Evolutionary conservation across 2,113 vertebrate species (phyloP).

Genomic region (Nothobranchius furzeri): DNA sequence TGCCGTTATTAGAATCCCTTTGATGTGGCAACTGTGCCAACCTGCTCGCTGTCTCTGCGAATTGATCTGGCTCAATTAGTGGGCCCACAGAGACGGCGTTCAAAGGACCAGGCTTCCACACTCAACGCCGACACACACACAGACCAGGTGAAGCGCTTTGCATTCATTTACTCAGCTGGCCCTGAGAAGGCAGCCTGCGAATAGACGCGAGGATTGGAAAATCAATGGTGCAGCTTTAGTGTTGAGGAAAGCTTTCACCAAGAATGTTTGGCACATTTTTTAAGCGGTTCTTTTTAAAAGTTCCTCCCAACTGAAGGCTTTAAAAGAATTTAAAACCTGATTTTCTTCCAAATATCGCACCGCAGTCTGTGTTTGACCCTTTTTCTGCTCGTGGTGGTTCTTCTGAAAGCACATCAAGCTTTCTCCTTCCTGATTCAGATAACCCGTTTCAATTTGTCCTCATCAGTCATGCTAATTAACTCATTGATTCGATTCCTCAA

Average conservation of each 20-base stretch:
- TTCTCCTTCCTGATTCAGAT: slow-evolving; percentile 44
- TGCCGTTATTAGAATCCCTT: slow-evolving; percentile 78
- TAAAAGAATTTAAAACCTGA: slow-evolving; percentile 17
- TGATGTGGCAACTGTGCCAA: slow-evolving; percentile 78
- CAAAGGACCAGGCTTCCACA: slow-evolving; percentile 60
- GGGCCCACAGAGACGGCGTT: slow-evolving; percentile 57
- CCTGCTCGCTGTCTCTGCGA: slow-evolving; percentile 65
- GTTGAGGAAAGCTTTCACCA: slow-evolving; percentile 29
- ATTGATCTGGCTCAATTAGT: slow-evolving; percentile 78
- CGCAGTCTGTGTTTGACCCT: not conserved
- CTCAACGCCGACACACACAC: slow-evolving; percentile 60
- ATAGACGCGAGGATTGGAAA: slow-evolving; percentile 54
- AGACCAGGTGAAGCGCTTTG: slow-evolving; percentile 68
- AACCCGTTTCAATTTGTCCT: slow-evolving; percentile 69
- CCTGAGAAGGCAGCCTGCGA: slow-evolving; percentile 56
- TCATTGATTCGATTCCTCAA: slow-evolving; percentile 62
- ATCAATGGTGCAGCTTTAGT: slow-evolving; percentile 52
- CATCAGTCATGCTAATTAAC: slow-evolving; percentile 73
- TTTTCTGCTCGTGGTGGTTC: not conserved
- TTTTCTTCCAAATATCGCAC: slow-evolving; percentile 10
- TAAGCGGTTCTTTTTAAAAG: not conserved
- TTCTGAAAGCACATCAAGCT: slow-evolving; percentile 1
- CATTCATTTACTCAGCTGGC: slow-evolving; percentile 64
- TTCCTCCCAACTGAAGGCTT: slow-evolving; percentile 14
- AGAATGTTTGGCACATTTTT: slow-evolving; percentile 31